Percentiles rank a stretch among this genome's conserved stretches.
These are phyloP conservation scores for Phoenicopterus ruber DNA, from an alignment of 2,113 vertebrate species.

Conservation along the genomic window DNA sequence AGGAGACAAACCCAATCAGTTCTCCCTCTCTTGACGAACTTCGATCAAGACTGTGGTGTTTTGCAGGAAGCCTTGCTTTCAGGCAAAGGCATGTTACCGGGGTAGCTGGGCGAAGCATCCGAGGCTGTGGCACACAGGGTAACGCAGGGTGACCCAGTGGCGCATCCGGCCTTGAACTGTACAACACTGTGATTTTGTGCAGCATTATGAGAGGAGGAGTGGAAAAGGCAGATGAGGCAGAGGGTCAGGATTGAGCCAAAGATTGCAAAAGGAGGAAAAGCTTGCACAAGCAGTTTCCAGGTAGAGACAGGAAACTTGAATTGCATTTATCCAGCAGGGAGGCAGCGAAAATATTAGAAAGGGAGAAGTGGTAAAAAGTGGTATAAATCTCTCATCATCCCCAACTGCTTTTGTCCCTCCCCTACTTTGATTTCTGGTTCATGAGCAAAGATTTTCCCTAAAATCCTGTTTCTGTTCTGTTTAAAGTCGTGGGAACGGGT, in stretches of 20 bases:
- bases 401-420: neutral
- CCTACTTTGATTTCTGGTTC: neutral
- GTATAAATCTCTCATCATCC: neutral
- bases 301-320: neutral
- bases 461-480: neutral
- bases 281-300: neutral
- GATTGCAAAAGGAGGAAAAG: neutral
- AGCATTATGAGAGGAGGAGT: neutral
- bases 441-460: neutral
- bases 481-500: neutral
- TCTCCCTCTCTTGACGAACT: neutral
- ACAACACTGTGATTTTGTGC: neutral
- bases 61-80: neutral
- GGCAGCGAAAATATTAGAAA: neutral
- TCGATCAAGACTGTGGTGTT: neutral
- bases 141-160: neutral
- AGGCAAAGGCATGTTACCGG: rapidly evolving
- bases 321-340: neutral
- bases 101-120: neutral
- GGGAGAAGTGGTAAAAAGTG: neutral
- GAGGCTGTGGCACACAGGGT: neutral
- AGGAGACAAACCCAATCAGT: neutral
- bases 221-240: neutral
- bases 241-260: neutral
- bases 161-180: neutral